Percentiles rank a stretch among this genome's conserved stretches.
Evolutionary conservation across 2,888 invertebrate genomes (phyloP).

Genomic region (Autographa gamma): DNA sequence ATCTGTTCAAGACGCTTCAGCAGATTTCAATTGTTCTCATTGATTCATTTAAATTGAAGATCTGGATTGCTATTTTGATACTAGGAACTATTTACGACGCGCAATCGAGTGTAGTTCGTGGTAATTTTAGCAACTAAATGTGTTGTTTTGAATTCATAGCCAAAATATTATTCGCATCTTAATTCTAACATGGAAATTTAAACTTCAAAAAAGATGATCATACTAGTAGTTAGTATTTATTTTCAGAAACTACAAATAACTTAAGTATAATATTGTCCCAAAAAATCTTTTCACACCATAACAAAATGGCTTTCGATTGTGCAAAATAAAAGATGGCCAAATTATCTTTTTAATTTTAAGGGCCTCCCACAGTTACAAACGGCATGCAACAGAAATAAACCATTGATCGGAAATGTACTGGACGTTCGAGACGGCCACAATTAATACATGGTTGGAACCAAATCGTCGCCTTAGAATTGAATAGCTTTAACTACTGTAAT

Average conservation of each 20-base stretch:
- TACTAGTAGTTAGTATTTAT: no score
- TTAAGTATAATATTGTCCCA: neutral
- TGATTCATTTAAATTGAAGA: slow-evolving; percentile 41
- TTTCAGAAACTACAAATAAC: no score
- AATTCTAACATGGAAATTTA: neutral
- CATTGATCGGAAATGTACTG: slow-evolving; percentile 48
- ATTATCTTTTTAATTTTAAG: slow-evolving; percentile 7
- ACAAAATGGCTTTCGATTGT: neutral
- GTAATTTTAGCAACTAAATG: slow-evolving; percentile 4
- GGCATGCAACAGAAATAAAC: slow-evolving; percentile 41
- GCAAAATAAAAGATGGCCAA: neutral
- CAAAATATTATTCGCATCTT: neutral
- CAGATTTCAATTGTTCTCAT: slow-evolving; percentile 49
- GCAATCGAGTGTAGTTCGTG: slow-evolving; percentile 12
- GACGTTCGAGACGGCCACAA: slow-evolving; percentile 71
- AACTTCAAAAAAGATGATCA: neutral
- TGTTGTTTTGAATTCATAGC: neutral
- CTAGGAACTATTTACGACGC: slow-evolving; percentile 14
- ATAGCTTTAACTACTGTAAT: slow-evolving; percentile 56
- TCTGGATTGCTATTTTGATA: slow-evolving; percentile 28
- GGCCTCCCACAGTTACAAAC: slow-evolving; percentile 20
- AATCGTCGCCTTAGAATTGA: slow-evolving; percentile 66
- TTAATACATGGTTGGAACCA: slow-evolving; percentile 75
- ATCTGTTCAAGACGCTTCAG: slow-evolving; percentile 41
- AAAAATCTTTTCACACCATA: neutral